A percentile compares a stretch with the other conserved stretches of the same genome.
phyloP scores from a whole-genome alignment of 2,888 invertebrate species.

The Drosophila affinis region DNA sequence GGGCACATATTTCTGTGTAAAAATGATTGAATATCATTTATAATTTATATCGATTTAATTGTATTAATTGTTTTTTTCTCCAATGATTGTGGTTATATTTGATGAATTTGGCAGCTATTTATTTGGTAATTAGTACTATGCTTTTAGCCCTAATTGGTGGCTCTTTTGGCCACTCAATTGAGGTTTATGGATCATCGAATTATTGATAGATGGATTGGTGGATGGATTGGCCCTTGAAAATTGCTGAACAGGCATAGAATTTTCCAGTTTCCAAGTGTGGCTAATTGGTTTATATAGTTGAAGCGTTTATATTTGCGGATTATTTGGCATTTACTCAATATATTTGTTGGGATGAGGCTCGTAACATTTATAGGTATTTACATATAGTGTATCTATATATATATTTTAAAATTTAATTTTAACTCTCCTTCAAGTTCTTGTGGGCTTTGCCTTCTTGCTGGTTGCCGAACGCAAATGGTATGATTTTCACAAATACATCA shows the following conservation, averaged over 20 bases:
- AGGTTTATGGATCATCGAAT: slow-evolving; percentile 36
- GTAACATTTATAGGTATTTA: neutral
- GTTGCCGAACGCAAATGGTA: slow-evolving; percentile 8
- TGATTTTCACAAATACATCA: slow-evolving; percentile 4
- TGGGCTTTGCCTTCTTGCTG: neutral
- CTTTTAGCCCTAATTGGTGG: slow-evolving; percentile 54
- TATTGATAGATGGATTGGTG: slow-evolving; percentile 1
- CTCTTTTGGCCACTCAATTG: slow-evolving; percentile 29
- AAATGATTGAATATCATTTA: slow-evolving; percentile 34
- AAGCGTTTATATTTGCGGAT: neutral
- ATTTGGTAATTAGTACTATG: slow-evolving; percentile 40
- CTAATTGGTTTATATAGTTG: neutral
- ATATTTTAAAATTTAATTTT: neutral
- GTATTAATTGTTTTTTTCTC: slow-evolving; percentile 32
- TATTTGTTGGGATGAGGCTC: neutral
- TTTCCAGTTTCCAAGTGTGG: neutral
- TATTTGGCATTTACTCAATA: neutral
- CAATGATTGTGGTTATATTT: slow-evolving; percentile 43
- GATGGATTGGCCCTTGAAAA: neutral
- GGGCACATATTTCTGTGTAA: slow-evolving; percentile 13
- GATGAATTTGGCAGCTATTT: slow-evolving; percentile 47
- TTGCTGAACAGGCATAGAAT: neutral
- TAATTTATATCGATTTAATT: slow-evolving; percentile 57
- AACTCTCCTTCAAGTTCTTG: slow-evolving; percentile 1
- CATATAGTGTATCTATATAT: neutral